Conservation (phyloP, 2,797 vertebrate genomes). For the Rhinogobio ventralis region DNA sequence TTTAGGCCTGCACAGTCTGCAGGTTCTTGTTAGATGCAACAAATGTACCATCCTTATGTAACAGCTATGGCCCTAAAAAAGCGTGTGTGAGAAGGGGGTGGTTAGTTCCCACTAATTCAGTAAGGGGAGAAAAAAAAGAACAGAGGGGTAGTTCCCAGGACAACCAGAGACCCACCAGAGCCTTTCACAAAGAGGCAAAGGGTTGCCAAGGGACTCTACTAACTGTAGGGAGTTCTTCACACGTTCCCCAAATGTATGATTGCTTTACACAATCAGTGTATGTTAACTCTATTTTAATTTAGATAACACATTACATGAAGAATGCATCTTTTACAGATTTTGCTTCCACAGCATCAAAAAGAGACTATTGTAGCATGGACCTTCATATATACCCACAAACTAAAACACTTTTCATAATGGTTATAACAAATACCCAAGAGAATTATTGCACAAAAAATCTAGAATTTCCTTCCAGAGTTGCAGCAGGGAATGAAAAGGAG, state of each 20-base stretch:
- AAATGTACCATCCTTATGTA: not conserved
- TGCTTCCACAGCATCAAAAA: not conserved
- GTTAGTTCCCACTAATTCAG: slow-evolving; percentile 36
- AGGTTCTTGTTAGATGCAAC: not conserved
- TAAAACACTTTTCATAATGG: not conserved
- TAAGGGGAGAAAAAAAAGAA: slow-evolving; percentile 25
- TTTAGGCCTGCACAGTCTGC: not conserved
- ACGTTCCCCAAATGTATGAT: not conserved
- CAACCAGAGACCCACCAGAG: slow-evolving; percentile 51
- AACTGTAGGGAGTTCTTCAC: slow-evolving; percentile 44
- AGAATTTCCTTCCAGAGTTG: not conserved
- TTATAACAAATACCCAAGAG: not conserved
- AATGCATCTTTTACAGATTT: not conserved
- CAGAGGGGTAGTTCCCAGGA: slow-evolving; percentile 55
- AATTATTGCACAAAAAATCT: not conserved
- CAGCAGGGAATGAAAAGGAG: not conserved
- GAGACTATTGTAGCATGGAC: not conserved
- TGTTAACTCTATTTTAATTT: not conserved
- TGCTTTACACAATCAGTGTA: slow-evolving; percentile 17
- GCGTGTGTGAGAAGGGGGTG: not conserved
- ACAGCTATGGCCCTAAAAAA: not conserved
- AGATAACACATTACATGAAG: not conserved
- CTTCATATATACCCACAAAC: not conserved
- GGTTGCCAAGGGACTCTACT: slow-evolving; percentile 53
- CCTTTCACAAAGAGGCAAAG: slow-evolving; percentile 60